Evolutionary conservation across 2,888 invertebrate genomes (phyloP).

Genomic region (Syrphus vitripennis): DNA sequence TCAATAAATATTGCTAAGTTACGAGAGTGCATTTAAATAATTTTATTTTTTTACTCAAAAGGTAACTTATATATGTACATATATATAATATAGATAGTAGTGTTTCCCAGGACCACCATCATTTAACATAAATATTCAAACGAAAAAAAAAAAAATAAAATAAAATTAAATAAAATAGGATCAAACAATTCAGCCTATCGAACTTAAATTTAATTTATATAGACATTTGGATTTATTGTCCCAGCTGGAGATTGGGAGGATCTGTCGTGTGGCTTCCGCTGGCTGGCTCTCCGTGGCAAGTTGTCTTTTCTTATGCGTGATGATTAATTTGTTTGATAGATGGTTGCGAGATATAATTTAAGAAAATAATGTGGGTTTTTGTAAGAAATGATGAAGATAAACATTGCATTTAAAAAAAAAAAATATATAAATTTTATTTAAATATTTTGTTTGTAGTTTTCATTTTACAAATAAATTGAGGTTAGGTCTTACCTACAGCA

Average conservation of each 20-base stretch:
- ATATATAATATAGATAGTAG: neutral
- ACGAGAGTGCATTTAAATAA: neutral
- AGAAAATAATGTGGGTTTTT: constrained; percentile 51
- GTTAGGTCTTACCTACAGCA: neutral
- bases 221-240: constrained; percentile 69
- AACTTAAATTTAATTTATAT: constrained; percentile 70
- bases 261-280: constrained; percentile 69
- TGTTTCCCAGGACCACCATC: constrained; percentile 14
- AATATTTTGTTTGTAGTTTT: neutral
- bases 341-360: constrained; percentile 59
- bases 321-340: constrained; percentile 71
- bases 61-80: no score
- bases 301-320: constrained; percentile 70
- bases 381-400: constrained; percentile 33
- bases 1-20: neutral
- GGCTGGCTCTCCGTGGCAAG: constrained; percentile 54
- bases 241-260: constrained; percentile 69
- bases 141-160: neutral
- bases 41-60: no score
- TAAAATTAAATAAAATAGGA: neutral
- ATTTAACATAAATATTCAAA: neutral
- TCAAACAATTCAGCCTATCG: constrained; percentile 36
- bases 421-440: neutral
- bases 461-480: neutral
- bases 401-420: constrained; percentile 16